phyloP scores from a whole-genome alignment of 2,797 vertebrate species.

The Lacerta bilineata region DNA sequence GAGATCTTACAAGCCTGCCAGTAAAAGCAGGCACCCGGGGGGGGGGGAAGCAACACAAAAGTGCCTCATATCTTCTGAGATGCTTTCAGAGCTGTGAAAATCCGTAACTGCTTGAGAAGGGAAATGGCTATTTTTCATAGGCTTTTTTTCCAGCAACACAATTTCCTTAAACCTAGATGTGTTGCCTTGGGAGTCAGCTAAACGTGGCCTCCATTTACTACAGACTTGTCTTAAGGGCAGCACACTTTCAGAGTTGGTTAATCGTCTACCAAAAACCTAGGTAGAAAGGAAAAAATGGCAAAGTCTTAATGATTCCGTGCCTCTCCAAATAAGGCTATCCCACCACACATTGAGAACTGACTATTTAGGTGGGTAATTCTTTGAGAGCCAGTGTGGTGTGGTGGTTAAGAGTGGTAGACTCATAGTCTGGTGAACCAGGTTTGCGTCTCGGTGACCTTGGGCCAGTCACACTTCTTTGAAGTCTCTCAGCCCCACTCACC shows the following conservation, averaged over 20 bases:
- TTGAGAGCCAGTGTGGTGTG: not conserved
- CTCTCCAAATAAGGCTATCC: not conserved
- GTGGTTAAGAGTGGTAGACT: too few relatives aligned
- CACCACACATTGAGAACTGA: not conserved
- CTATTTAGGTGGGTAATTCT: not conserved
- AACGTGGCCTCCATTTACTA: not conserved
- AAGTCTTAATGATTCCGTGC: not conserved
- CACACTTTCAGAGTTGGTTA: not conserved
- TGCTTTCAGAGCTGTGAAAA: not conserved
- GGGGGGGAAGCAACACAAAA: too few relatives aligned
- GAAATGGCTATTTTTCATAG: not conserved
- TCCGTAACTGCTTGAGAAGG: not conserved
- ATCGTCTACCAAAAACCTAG: too few relatives aligned
- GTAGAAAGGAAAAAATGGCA: too few relatives aligned
- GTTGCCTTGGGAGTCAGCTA: not conserved
- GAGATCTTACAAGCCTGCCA: constrained; percentile 8
- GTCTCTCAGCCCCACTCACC: too few relatives aligned
- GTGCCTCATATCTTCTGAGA: not conserved
- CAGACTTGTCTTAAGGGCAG: not conserved
- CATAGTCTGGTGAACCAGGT: too few relatives aligned
- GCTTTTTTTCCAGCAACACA: not conserved
- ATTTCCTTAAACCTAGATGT: not conserved
- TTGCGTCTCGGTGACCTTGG: too few relatives aligned
- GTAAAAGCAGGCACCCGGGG: not conserved
- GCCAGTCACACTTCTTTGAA: too few relatives aligned